Evolutionary conservation across 1,140 invertebrate species (phyloP).

Genomic region (Procambarus clarkii): DNA sequence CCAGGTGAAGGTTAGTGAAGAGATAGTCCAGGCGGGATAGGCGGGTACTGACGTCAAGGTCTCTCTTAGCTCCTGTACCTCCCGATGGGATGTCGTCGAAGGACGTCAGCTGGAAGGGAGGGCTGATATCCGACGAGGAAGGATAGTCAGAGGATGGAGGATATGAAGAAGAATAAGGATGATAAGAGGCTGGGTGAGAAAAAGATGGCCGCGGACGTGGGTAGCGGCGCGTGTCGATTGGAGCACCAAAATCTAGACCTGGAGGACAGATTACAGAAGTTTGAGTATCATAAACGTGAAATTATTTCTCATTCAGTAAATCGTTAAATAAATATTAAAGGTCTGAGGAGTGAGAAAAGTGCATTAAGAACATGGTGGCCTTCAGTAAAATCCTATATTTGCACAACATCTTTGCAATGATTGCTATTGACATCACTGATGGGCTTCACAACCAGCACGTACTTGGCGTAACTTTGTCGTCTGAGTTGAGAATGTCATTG

Average conservation of each 20-base stretch:
- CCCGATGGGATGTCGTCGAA: slow-evolving; percentile 46
- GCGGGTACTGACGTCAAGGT: slow-evolving; percentile 36
- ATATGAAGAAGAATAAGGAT: not conserved
- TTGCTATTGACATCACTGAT: too few species aligned
- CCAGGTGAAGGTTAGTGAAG: slow-evolving; percentile 54
- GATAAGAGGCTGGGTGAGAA: not conserved
- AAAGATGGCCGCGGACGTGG: not conserved
- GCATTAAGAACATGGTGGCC: too few species aligned
- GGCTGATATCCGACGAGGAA: slow-evolving; percentile 18
- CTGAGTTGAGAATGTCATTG: not conserved
- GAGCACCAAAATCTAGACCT: slow-evolving; percentile 39
- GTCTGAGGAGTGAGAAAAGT: too few species aligned
- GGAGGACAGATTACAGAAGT: slow-evolving; percentile 2
- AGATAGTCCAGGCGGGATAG: slow-evolving; percentile 62
- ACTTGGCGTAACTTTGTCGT: not conserved
- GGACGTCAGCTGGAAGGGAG: slow-evolving; percentile 40
- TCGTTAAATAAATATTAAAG: not conserved
- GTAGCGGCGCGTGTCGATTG: slow-evolving; percentile 16
- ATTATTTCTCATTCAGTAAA: not conserved
- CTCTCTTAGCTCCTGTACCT: not conserved
- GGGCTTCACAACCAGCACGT: not conserved
- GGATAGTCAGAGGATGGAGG: not conserved
- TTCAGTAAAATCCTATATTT: too few species aligned
- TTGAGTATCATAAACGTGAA: not conserved
- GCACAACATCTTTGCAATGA: too few species aligned